These are phyloP conservation scores for Rotaria sp. DNA, from an alignment of 2,888 invertebrate species.

Conservation along the genomic window DNA sequence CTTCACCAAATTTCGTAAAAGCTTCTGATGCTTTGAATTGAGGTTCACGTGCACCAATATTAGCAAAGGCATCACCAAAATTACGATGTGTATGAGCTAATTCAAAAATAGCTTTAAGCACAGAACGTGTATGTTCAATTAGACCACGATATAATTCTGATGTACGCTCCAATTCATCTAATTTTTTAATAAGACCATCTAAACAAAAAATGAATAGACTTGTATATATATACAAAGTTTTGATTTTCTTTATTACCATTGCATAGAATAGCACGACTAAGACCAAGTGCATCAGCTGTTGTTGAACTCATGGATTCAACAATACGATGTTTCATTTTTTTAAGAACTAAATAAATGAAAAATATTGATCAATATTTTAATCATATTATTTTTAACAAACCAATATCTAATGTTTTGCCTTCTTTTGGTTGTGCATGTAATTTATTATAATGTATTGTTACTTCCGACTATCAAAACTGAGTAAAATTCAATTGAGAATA, in stretches of 20 bases:
- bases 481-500: constrained; percentile 27
- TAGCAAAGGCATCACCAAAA: constrained; percentile 87
- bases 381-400: constrained; percentile 43
- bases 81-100: constrained; percentile 78
- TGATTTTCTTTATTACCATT: constrained; percentile 60
- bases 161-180: constrained; percentile 84
- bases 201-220: constrained; percentile 36
- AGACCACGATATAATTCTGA: constrained; percentile 83
- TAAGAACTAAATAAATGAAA: constrained; percentile 63
- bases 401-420: constrained; percentile 85
- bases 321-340: constrained; percentile 89
- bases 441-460: constrained; percentile 91
- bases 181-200: constrained; percentile 86
- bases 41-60: constrained; percentile 88
- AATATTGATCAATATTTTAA: not conserved
- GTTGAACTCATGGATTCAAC: constrained; percentile 87
- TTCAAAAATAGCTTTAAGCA: constrained; percentile 76
- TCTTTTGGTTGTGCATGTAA: constrained; percentile 92
- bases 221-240: not conserved
- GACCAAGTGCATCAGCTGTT: constrained; percentile 79
- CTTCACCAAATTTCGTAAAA: constrained; percentile 84
- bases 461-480: constrained; percentile 64
- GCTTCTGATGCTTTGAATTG: constrained; percentile 89
- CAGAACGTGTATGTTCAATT: constrained; percentile 77
- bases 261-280: constrained; percentile 89